A percentile compares a stretch with the other conserved stretches of the same genome.
Conservation (phyloP, 2,888 invertebrate species). For the Nasonovia ribisnigri region DNA sequence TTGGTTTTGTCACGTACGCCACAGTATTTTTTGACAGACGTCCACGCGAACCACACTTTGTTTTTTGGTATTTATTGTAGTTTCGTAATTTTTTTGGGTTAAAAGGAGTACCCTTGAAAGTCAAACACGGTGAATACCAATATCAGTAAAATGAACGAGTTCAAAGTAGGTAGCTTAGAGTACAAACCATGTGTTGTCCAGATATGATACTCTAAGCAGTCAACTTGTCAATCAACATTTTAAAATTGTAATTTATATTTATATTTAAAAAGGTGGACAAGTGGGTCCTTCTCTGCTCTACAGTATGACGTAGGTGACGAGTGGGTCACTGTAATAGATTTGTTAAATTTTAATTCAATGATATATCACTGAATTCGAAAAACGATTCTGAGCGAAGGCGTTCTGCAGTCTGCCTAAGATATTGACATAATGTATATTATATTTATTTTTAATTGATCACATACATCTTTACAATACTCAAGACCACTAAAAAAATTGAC, state of each 20-base stretch:
- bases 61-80: too few species aligned
- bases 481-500: background rate
- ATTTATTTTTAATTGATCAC: background rate
- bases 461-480: background rate
- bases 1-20: too few species aligned
- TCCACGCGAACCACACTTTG: too few species aligned
- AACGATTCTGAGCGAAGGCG: background rate
- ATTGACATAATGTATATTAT: background rate
- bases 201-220: too few species aligned
- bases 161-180: too few species aligned
- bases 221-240: background rate
- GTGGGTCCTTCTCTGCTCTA: background rate
- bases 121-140: too few species aligned
- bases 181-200: too few species aligned
- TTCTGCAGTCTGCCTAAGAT: background rate
- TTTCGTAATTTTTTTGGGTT: too few species aligned
- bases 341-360: background rate
- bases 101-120: too few species aligned
- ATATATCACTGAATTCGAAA: background rate
- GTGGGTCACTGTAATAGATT: background rate
- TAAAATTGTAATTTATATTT: background rate
- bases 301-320: background rate
- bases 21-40: too few species aligned
- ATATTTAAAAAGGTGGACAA: background rate
- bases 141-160: too few species aligned